Evolutionary conservation across 1,140 invertebrate genomes (phyloP).

Genomic region (Andricus grossulariae): DNA sequence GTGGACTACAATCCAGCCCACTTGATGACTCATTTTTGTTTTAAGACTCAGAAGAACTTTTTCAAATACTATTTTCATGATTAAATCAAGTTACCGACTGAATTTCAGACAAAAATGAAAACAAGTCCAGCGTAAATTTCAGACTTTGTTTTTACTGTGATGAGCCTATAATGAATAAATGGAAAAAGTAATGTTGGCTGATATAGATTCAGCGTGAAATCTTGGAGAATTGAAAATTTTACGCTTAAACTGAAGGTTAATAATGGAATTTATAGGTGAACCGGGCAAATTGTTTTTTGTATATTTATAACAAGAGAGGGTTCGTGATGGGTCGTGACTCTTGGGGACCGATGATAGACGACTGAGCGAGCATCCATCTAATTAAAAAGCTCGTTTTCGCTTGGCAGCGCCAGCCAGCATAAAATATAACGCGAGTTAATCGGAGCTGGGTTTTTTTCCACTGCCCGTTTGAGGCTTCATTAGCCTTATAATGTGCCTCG

Average conservation of each 20-base stretch:
- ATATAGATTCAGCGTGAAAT: background rate
- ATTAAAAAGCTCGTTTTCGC: conserved; percentile 62
- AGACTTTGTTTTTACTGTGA: too few species aligned
- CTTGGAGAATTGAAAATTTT: background rate
- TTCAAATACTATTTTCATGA: too few species aligned
- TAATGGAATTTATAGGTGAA: background rate
- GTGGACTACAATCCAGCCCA: too few species aligned
- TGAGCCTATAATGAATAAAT: too few species aligned
- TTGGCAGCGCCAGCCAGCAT: conserved; percentile 31
- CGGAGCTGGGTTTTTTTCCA: conserved; percentile 51
- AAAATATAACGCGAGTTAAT: conserved; percentile 67
- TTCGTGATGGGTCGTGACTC: conserved; percentile 45
- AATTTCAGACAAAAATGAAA: too few species aligned
- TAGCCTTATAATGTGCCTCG: conserved; percentile 68
- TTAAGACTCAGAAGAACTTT: too few species aligned
- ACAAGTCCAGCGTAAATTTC: too few species aligned
- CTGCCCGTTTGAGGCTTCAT: conserved; percentile 61
- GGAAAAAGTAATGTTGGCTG: background rate
- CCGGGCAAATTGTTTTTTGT: conserved; percentile 30
- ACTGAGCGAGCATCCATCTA: conserved; percentile 54
- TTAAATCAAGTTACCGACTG: too few species aligned
- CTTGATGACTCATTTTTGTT: too few species aligned
- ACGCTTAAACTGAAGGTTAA: background rate
- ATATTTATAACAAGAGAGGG: conserved; percentile 47
- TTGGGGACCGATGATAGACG: conserved; percentile 55